Evolutionary conservation across 2,888 invertebrate genomes (phyloP), one percentile per base, ranked within the genome.

Genomic region (Dolichopus griseipennis): DNA sequence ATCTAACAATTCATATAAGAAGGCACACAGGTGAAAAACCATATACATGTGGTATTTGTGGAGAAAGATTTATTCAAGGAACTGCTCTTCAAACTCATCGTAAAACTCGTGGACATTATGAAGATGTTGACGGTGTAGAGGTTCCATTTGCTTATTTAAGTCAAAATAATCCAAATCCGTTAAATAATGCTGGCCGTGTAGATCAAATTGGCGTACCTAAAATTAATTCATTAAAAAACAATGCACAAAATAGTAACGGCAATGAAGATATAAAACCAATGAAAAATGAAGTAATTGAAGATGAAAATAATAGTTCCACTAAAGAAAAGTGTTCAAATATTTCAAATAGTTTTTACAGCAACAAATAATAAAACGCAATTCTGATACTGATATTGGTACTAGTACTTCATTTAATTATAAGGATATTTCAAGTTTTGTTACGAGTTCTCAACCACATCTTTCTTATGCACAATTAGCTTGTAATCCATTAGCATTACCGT

Each of bases 21-120:
- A 82, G 89, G 0, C 90, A 90, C 75, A 90, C 90, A 0, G 90
- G 89, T 1, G 86, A 87, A 69, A 83, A 87, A 52, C 88, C 88
- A 0, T 88, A 87, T 75, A 85, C 80, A 5, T 90, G 89, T 72
- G 87, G 86, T 37, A 82, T 88, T 2, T 89, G 90, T 74, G 86
- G 87, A 0, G 87, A 88, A 27, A 82, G 88, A 21, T 90, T 89
- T 72, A 89, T 89, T 73, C 88, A 89, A 82, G 85, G 86, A 1
- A 84, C 85, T 10, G 84, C 85, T 22, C 76, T 89, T 61, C 88
- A 88, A 73, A 85, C 85, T 33, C 89, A 89, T 75, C 83, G 87
- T 33, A 82, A 87, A 41, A 83, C 85, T 18, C 64, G 34, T 34
- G 64, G 64, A n/a, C 64, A 64, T 64, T 64, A 33, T n/a, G 64